phyloP scores from a whole-genome alignment of 2,797 vertebrate species.

The Sorex maritimensis region DNA sequence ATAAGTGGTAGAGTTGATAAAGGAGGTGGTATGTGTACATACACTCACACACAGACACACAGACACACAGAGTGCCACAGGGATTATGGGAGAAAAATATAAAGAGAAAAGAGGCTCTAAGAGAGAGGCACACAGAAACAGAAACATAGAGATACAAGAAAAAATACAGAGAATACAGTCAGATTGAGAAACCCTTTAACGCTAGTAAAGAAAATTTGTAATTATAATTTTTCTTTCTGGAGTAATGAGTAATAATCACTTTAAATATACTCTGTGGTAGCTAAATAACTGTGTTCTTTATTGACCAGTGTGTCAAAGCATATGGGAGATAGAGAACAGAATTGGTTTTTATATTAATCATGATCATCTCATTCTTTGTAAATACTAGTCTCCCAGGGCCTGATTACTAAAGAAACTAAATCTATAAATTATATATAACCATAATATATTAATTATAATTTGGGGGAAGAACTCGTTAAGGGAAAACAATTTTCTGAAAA shows the following conservation, averaged over 20 bases:
- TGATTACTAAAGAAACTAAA: constrained; percentile 31
- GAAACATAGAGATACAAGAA: not conserved
- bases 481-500: constrained; percentile 30
- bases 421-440: constrained; percentile 11
- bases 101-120: not conserved
- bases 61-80: not conserved
- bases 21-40: not conserved
- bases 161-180: not conserved
- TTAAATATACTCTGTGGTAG: not conserved
- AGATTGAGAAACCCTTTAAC: not conserved
- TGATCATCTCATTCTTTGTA: not conserved
- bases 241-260: not conserved
- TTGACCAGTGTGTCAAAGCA: not conserved
- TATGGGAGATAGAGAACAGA: not conserved
- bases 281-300: not conserved
- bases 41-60: not conserved
- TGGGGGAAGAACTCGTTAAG: not conserved
- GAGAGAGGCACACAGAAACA: not conserved
- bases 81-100: not conserved
- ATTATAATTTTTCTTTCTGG: not conserved
- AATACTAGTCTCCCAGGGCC: not conserved
- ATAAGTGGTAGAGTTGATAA: not conserved
- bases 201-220: not conserved
- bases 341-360: not conserved
- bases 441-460: constrained; percentile 17